Percentiles rank a stretch among this genome's conserved stretches.
Conservation (phyloP, 2,797 vertebrate species). For the Phylloscopus collybita region DNA sequence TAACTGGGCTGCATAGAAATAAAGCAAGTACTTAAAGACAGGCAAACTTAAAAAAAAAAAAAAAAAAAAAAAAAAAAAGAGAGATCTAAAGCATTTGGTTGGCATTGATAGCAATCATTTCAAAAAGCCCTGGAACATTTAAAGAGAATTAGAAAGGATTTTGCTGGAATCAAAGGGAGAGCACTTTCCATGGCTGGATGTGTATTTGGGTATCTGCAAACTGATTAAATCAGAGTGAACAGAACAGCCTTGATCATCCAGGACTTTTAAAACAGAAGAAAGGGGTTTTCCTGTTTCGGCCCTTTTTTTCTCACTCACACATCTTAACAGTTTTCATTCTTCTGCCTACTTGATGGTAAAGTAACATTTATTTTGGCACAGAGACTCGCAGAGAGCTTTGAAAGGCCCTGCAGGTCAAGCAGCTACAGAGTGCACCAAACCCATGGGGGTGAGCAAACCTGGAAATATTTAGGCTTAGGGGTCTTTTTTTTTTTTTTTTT, state of each 20-base stretch:
- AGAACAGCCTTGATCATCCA: slow-evolving; percentile 38
- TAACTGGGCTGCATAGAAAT: slow-evolving; percentile 17
- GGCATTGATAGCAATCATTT: slow-evolving; percentile 66
- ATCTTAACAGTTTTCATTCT: background rate
- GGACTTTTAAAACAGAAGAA: slow-evolving; percentile 44
- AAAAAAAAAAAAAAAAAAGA: background rate
- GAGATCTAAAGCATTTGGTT: slow-evolving; percentile 54
- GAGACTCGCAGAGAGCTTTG: background rate
- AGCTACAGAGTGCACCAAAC: background rate
- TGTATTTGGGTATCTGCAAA: slow-evolving; percentile 16
- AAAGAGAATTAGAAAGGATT: slow-evolving; percentile 70
- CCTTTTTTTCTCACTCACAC: background rate
- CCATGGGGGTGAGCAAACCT: background rate
- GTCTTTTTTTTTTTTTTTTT: background rate
- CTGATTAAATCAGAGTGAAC: slow-evolving; percentile 27
- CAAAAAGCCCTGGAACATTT: slow-evolving; percentile 70
- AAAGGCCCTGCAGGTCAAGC: background rate
- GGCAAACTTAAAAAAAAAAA: background rate
- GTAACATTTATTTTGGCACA: slow-evolving; percentile 34
- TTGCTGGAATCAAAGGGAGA: slow-evolving; percentile 63
- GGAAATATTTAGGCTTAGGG: slow-evolving; percentile 9
- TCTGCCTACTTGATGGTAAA: background rate
- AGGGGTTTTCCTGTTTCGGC: slow-evolving; percentile 33
- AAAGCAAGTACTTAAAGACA: slow-evolving; percentile 58
- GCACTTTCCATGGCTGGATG: slow-evolving; percentile 1